A percentile compares a stretch with the other conserved stretches of the same genome.
Evolutionary conservation across 2,888 invertebrate species (phyloP).

Genomic region (Melinopterus prodromus): DNA sequence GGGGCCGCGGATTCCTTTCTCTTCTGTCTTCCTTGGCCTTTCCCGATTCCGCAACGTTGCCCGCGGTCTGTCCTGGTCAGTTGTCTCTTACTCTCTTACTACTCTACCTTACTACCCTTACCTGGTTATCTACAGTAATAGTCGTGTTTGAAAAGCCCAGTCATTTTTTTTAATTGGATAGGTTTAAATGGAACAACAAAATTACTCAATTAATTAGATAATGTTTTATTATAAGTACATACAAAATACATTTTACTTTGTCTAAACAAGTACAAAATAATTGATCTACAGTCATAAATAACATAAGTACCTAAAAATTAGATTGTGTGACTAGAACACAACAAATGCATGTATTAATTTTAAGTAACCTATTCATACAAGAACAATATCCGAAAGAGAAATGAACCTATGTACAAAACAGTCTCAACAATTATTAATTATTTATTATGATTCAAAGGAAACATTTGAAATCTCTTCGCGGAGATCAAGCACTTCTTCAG

Average conservation of each 20-base stretch:
- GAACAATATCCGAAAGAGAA: not conserved
- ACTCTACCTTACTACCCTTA: too few species aligned
- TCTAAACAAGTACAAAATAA: constrained; percentile 32
- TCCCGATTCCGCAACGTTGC: too few species aligned
- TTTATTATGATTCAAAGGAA: not conserved
- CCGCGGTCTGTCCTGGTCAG: too few species aligned
- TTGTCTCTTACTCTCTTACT: too few species aligned
- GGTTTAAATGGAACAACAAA: not conserved
- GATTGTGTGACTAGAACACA: constrained; percentile 15
- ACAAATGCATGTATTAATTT: not conserved
- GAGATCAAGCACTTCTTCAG: not conserved
- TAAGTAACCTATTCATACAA: not conserved
- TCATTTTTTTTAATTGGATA: too few species aligned
- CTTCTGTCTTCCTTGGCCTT: too few species aligned
- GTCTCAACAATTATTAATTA: not conserved
- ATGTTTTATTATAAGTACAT: constrained; percentile 35
- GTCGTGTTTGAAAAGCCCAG: too few species aligned
- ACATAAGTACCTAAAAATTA: constrained; percentile 35
- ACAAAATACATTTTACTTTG: constrained; percentile 21
- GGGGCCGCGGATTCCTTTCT: too few species aligned
- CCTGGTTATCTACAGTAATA: too few species aligned
- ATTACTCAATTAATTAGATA: constrained; percentile 12
- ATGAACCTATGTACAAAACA: constrained; percentile 4
- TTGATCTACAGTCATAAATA: constrained; percentile 29
- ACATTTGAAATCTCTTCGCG: not conserved